Conservation (phyloP, 1,140 invertebrate species). For the Rhynchophorus ferrugineus region DNA sequence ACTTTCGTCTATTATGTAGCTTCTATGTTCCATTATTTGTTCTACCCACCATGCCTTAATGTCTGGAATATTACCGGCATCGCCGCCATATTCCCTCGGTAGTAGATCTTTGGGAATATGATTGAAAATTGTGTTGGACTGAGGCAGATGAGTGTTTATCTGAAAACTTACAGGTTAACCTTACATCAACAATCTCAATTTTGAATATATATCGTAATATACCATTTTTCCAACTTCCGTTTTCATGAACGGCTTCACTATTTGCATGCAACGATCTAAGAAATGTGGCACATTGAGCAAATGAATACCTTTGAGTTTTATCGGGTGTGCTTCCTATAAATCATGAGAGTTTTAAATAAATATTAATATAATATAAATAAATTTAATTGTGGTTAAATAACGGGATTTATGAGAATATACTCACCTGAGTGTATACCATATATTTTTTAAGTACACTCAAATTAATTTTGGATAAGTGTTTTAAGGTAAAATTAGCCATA, state of each 20-base stretch:
- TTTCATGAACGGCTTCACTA: slow-evolving; percentile 59
- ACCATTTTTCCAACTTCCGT: slow-evolving; percentile 54
- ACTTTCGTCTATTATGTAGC: slow-evolving; percentile 31
- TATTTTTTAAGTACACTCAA: slow-evolving; percentile 56
- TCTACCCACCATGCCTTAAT: slow-evolving; percentile 49
- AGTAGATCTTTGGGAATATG: slow-evolving; percentile 54
- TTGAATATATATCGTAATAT: too few species aligned
- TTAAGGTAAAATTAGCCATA: slow-evolving; percentile 52
- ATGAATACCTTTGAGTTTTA: slow-evolving; percentile 65
- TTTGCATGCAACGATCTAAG: slow-evolving; percentile 51
- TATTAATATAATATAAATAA: not conserved
- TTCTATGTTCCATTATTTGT: slow-evolving; percentile 33
- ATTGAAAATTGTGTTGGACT: slow-evolving; percentile 51
- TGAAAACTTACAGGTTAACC: slow-evolving; percentile 39
- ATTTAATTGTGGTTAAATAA: not conserved
- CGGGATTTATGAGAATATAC: slow-evolving; percentile 1
- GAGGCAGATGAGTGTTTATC: slow-evolving; percentile 53
- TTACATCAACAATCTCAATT: too few species aligned
- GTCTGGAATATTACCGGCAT: slow-evolving; percentile 46
- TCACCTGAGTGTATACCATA: slow-evolving; percentile 57
- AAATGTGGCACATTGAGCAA: slow-evolving; percentile 58
- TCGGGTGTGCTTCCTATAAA: slow-evolving; percentile 66
- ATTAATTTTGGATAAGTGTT: slow-evolving; percentile 54
- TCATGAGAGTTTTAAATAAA: not conserved
- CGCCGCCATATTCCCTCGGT: slow-evolving; percentile 58